These are phyloP conservation scores for Rissa tridactyla DNA, from an alignment of 2,113 vertebrate genomes.

Conservation along the genomic window DNA sequence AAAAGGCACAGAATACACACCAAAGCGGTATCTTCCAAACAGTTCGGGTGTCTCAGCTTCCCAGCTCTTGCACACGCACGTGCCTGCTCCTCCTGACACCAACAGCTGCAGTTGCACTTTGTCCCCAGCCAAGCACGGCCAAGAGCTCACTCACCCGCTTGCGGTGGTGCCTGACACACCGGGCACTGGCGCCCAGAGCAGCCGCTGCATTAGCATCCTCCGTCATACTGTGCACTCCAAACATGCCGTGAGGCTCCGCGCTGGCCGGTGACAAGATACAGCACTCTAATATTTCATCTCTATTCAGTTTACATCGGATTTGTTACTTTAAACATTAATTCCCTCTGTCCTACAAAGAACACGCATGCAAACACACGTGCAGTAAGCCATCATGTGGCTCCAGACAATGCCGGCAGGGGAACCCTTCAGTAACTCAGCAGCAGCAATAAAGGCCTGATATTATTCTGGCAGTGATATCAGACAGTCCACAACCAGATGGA, in stretches of 20 bases:
- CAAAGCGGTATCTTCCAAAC: rapidly evolving
- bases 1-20: background rate
- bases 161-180: background rate
- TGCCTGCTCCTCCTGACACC: background rate
- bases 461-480: background rate
- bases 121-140: rapidly evolving
- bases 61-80: rapidly evolving
- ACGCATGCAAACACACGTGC: rapidly evolving
- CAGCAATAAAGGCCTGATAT: background rate
- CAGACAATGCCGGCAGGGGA: rapidly evolving
- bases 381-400: rapidly evolving
- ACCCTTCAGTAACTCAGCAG: background rate
- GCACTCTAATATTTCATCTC: rapidly evolving
- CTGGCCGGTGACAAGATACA: background rate
- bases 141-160: background rate
- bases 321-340: rapidly evolving
- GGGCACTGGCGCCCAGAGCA: background rate
- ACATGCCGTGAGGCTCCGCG: rapidly evolving
- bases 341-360: rapidly evolving
- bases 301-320: rapidly evolving
- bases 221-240: background rate
- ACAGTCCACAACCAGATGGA: conserved; percentile 46
- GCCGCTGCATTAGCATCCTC: background rate
- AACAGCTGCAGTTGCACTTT: background rate
- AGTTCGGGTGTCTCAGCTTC: background rate